Evolutionary conservation across 2,888 invertebrate genomes (phyloP).

Genomic region (Mimachlamys varia): DNA sequence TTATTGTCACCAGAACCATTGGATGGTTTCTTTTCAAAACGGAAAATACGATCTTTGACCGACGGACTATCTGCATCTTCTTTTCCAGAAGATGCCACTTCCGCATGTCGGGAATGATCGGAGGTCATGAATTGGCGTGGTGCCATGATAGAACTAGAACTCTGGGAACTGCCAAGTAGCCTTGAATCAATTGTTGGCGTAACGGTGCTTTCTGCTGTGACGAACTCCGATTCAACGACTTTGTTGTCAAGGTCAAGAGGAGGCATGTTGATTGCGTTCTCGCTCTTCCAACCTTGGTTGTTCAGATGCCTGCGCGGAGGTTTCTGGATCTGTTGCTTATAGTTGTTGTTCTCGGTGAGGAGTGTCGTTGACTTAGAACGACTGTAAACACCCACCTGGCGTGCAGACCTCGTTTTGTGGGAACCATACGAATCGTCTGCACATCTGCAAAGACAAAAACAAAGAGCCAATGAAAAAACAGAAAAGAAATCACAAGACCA

Average conservation of each 20-base stretch:
- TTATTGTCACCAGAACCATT: conserved; percentile 22
- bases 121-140: conserved; percentile 46
- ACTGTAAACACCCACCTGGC: conserved; percentile 72
- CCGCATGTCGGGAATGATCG: conserved; percentile 15
- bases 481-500: not conserved
- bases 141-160: conserved; percentile 48
- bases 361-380: conserved; percentile 66
- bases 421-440: conserved; percentile 73
- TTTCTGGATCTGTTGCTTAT: conserved; percentile 52
- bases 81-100: conserved; percentile 28
- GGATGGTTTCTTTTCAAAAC: conserved; percentile 47
- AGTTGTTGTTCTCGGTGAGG: conserved; percentile 52
- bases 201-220: not conserved
- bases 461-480: not conserved
- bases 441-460: conserved; percentile 63
- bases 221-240: not conserved
- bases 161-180: conserved; percentile 46
- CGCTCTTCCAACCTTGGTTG: conserved; percentile 47
- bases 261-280: conserved; percentile 36
- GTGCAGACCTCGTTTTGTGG: conserved; percentile 65
- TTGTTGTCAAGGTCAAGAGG: conserved; percentile 7
- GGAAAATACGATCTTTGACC: conserved; percentile 48
- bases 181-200: not conserved
- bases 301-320: conserved; percentile 49
- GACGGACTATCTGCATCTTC: conserved; percentile 48